Evolutionary conservation across 2,797 vertebrate species (phyloP).

Genomic region (Schizothorax lantsangensis): DNA sequence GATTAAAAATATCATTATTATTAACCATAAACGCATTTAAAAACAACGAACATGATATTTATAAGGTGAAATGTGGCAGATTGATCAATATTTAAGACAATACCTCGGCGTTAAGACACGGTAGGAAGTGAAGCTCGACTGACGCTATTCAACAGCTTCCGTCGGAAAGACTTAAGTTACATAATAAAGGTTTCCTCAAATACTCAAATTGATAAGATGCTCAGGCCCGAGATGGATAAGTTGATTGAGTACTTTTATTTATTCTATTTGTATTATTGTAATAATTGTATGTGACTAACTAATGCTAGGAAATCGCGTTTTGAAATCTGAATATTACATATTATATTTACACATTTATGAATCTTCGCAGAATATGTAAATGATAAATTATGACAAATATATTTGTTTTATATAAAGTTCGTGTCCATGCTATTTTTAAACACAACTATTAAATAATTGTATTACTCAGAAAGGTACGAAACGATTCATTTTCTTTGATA

Average conservation of each 20-base stretch:
- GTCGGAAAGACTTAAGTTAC: background rate
- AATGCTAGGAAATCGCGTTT: too few relatives aligned
- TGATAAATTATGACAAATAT: background rate
- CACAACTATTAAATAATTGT: background rate
- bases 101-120: constrained; percentile 54
- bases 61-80: background rate
- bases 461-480: background rate
- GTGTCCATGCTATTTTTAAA: background rate
- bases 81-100: constrained; percentile 35
- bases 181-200: constrained; percentile 35
- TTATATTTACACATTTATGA: background rate
- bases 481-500: background rate
- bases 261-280: background rate
- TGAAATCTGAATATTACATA: background rate
- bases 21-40: background rate
- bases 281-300: background rate
- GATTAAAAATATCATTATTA: background rate
- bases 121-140: constrained; percentile 37
- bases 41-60: background rate
- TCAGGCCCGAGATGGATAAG: background rate
- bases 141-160: constrained; percentile 35
- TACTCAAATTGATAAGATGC: background rate
- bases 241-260: background rate
- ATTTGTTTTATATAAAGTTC: background rate
- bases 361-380: background rate